Conservation (phyloP, 2,113 vertebrate genomes). For the Circaetus cinerascens region DNA sequence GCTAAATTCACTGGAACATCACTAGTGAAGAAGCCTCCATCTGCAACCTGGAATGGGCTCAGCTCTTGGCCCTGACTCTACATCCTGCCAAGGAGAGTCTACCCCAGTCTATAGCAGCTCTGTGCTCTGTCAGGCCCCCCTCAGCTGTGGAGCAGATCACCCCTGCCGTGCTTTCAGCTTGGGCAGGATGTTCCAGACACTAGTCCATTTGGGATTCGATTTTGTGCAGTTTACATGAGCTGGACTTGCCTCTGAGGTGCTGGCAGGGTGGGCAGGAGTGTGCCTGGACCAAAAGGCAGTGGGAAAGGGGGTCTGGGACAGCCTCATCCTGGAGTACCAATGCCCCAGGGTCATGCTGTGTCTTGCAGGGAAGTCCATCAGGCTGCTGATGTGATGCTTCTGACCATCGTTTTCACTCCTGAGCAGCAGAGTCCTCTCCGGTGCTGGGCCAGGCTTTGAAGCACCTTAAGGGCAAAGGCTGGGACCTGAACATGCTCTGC, state of each 20-base stretch:
- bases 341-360: neutral
- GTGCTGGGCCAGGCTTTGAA: neutral
- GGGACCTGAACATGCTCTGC: neutral
- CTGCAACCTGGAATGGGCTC: neutral
- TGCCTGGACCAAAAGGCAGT: neutral
- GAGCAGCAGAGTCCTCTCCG: neutral
- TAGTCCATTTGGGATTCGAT: rapidly evolving
- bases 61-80: too few relatives aligned
- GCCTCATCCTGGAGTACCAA: neutral
- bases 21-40: neutral
- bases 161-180: neutral
- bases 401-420: rapidly evolving
- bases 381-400: neutral
- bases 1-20: neutral
- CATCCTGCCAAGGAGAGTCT: neutral
- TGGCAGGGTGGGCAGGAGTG: neutral
- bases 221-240: neutral
- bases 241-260: neutral
- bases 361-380: neutral
- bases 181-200: neutral
- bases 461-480: neutral
- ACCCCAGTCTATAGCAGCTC: neutral
- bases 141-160: neutral
- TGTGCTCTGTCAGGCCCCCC: neutral
- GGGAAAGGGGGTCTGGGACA: neutral